A percentile compares a stretch with the other conserved stretches of the same genome.
Conservation (phyloP, 2,113 vertebrate genomes). For the Arvicanthis niloticus region DNA sequence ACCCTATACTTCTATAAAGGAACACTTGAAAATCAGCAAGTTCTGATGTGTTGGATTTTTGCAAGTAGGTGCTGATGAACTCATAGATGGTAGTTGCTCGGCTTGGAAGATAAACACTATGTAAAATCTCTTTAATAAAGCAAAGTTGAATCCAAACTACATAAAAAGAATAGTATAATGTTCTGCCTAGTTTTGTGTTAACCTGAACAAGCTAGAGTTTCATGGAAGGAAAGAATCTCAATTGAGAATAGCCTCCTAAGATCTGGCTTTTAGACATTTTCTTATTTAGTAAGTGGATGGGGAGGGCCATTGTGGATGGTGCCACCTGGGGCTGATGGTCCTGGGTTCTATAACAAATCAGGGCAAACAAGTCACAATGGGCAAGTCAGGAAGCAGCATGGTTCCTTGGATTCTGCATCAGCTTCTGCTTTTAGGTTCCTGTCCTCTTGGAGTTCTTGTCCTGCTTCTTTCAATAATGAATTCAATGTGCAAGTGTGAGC, state of each 20-base stretch:
- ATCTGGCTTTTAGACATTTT: not conserved
- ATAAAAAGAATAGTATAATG: not conserved
- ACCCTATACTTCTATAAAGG: not conserved
- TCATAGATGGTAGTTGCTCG: not conserved
- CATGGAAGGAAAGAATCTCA: not conserved
- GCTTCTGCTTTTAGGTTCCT: not conserved
- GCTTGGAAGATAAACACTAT: not conserved
- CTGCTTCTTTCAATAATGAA: not conserved
- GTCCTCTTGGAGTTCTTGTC: not conserved
- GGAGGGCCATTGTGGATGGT: not conserved
- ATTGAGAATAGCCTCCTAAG: not conserved
- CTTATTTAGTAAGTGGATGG: not conserved
- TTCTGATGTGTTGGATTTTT: not conserved
- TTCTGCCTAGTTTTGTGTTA: not conserved
- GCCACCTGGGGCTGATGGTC: not conserved
- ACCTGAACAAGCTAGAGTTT: not conserved
- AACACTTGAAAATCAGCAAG: not conserved
- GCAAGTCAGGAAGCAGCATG: not conserved
- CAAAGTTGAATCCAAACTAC: not conserved
- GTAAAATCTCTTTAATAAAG: not conserved
- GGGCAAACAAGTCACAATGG: not conserved
- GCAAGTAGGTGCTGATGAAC: not conserved
- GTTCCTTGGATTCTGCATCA: no score
- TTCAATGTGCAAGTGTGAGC: not conserved
- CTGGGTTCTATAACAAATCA: not conserved